These are phyloP conservation scores for Drosophila auraria DNA, from an alignment of 1,140 invertebrate genomes.

Conservation along the genomic window DNA sequence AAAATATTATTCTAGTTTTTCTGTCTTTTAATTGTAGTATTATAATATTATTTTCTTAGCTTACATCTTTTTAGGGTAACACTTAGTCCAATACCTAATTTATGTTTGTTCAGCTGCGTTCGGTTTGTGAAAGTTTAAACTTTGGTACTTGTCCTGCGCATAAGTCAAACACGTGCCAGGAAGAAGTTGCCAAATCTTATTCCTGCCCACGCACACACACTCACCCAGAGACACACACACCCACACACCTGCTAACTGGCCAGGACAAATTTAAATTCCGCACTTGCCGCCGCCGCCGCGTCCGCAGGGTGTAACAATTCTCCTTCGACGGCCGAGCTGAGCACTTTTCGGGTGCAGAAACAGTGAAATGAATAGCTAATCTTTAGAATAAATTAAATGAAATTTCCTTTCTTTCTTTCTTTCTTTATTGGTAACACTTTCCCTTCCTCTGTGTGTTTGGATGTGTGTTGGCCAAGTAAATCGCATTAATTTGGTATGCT, in stretches of 20 bases:
- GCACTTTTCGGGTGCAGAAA: constrained; percentile 20
- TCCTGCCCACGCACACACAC: constrained; percentile 16
- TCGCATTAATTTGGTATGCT: constrained; percentile 83
- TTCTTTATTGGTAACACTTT: constrained; percentile 54
- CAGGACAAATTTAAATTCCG: constrained; percentile 66
- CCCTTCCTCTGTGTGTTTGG: neutral
- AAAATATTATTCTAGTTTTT: too few relatives aligned
- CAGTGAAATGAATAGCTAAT: constrained; percentile 78
- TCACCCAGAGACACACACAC: constrained; percentile 23
- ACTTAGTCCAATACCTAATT: neutral
- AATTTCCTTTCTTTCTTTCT: constrained; percentile 61
- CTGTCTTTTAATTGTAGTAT: too few relatives aligned
- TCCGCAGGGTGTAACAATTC: constrained; percentile 71
- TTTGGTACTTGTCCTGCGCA: constrained; percentile 65
- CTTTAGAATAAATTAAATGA: constrained; percentile 83
- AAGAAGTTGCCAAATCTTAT: constrained; percentile 57
- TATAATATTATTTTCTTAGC: too few relatives aligned
- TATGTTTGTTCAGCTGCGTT: constrained; percentile 21
- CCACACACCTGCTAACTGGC: constrained; percentile 64
- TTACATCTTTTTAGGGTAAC: constrained; percentile 3
- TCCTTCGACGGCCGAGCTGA: constrained; percentile 26
- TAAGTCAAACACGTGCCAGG: constrained; percentile 79
- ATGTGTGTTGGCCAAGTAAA: constrained; percentile 60
- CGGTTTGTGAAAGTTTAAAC: constrained; percentile 69
- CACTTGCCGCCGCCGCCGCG: constrained; percentile 48